Percentiles rank a stretch among this genome's conserved stretches.
Conservation (phyloP, 2,888 invertebrate species). For the Hoplodrina blanda region DNA sequence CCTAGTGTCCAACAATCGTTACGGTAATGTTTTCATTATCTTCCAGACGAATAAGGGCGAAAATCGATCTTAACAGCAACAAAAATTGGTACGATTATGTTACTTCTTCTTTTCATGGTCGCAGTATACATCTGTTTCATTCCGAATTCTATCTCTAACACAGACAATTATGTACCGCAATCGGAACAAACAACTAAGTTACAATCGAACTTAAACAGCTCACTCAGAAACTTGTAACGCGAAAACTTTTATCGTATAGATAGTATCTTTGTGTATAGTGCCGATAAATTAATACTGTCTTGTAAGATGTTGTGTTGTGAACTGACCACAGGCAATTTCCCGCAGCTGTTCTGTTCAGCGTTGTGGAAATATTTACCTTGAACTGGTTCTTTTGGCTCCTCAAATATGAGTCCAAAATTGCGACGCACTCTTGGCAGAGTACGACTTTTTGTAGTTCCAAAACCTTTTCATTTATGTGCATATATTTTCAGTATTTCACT, state of each 20-base stretch:
- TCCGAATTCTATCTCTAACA: constrained; percentile 38
- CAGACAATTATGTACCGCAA: constrained; percentile 51
- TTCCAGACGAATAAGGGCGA: not conserved
- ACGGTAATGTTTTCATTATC: not conserved
- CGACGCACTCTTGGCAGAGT: not conserved
- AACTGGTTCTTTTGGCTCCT: not conserved
- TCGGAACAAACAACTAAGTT: constrained; percentile 57
- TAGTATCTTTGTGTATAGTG: constrained; percentile 52
- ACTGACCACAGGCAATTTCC: constrained; percentile 54
- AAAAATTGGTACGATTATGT: constrained; percentile 25
- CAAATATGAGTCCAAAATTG: not conserved
- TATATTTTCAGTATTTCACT: constrained; percentile 8
- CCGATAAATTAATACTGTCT: constrained; percentile 68
- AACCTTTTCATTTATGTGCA: not conserved
- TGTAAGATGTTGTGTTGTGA: constrained; percentile 60
- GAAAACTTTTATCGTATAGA: constrained; percentile 60
- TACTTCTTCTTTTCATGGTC: constrained; percentile 27
- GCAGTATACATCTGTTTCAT: constrained; percentile 41
- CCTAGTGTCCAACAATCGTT: not conserved
- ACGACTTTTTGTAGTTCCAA: not conserved
- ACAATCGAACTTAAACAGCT: constrained; percentile 57
- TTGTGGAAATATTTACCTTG: constrained; percentile 10
- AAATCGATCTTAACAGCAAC: constrained; percentile 2
- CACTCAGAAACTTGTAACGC: constrained; percentile 53
- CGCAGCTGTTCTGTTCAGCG: constrained; percentile 28